Evolutionary conservation across 2,113 vertebrate species (phyloP), one percentile per base, ranked within the genome.

Genomic region (Mirounga angustirostris): DNA sequence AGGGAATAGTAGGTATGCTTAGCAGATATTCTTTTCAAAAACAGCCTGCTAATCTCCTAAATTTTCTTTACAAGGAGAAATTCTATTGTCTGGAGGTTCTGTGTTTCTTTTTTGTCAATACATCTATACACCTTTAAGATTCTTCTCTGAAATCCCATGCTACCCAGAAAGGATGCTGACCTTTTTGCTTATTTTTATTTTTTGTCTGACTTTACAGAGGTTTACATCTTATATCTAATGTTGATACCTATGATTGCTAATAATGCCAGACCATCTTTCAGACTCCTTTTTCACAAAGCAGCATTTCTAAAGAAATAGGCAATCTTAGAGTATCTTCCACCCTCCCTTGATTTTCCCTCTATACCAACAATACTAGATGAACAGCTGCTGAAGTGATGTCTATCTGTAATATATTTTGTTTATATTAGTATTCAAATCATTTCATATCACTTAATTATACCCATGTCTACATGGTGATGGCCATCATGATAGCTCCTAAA

Each of bases 171-270:
- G 43, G 3, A 86, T 13, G 10, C 2, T 73, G 46, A 86, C 1
- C 18, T 87, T 91, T 52, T 8, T 78, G 7, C 4, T 74, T 71
- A 73, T 61, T 43, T 69, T 89, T 89, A 89, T 28, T 88, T 93
- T 71, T 46, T 87, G 16, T 21, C 59, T 71, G 7, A 61, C 3
- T 88, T 76, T 76, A 67, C 3, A 78, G 21, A 80, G 2, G 1
- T 4, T 54, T 71, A 4, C 9, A n/a, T 56, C 4, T 36, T 63
- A 40, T 19, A 80, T 40, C 3, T 30, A 71, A 59, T 26, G 16
- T 16, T 50, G 16, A 56, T 83, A 83, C 2, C 22, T 69, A 67
- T 78, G 40, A 81, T 33, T 78, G 12, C 9, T 81, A n/a, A 26
- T 69, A 43, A 91, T 10, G 4, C 30, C 50, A 59, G 30, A 26